Base-by-base conservation (phyloP, 2,888 invertebrate species). In the Orthosia gracilis region DNA sequence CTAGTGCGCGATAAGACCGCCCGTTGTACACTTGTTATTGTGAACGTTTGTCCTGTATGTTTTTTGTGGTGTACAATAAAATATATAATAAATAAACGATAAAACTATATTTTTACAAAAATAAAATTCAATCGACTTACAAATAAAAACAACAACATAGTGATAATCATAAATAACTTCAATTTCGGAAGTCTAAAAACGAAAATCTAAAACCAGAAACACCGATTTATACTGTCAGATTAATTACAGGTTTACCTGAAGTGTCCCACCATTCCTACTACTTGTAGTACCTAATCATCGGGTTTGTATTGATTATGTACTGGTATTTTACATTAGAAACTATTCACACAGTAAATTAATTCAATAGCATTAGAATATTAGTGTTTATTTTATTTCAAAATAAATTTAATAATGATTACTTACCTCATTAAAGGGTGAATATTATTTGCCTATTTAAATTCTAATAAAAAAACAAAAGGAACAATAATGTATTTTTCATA, bases 381-480 rank as follows among this genome's bases (percentile, higher is more conserved):
- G 11, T 45, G 26, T 40, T 45, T 11, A 47, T 47, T 62, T 4
- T 17, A 23, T 62, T 21, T 4, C 12, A 40, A 1, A 23, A 23
- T n/a, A 58, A 31, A 23, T 13, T 45, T 3, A 78, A 23, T 17
- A 67, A 23, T 26, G 17, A 7, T 7, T 5, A 55, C 81, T 70
- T 75, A 81, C 84, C 84, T 62, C 17, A 2, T 17, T 55, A 21
- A 18, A 55, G 31, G 58, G 26, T 17, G 13, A 21, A 40, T 18
- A 2, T 47, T 31, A 47, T 62, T 23, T n/a, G 21, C n/a, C 1
- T 40, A n/a, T 18, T 40, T 40, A 40, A 40, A 54, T 55, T 68
- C 26, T 58, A 90, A 88, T 87, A 85, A 92, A 91, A 91, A 89
- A 86, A 83, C 78, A 86, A 85, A 63, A 82, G 67, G 69, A 85